Conservation (phyloP, 1,140 invertebrate species). For the Schlechtendalia chinensis region DNA sequence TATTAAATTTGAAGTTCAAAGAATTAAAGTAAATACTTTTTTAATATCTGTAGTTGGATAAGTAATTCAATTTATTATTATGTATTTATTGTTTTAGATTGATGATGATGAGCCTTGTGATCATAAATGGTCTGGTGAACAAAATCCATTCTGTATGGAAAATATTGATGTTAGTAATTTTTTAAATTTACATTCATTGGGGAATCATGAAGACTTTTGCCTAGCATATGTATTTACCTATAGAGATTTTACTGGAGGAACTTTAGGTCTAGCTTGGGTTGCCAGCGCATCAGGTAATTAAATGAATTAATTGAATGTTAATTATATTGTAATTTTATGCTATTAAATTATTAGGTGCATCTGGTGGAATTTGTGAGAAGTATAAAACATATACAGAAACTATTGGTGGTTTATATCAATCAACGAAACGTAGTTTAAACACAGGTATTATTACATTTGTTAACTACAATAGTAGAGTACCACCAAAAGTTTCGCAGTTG, state of each 20-base stretch:
- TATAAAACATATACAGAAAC: slow-evolving; percentile 97
- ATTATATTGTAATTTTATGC: slow-evolving; percentile 16
- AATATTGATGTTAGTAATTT: slow-evolving; percentile 99
- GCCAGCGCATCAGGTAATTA: slow-evolving; percentile 78
- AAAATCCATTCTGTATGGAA: slow-evolving; percentile 92
- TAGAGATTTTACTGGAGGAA: slow-evolving; percentile 93
- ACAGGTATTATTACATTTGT: slow-evolving; percentile 99
- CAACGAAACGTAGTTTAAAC: slow-evolving; percentile 91
- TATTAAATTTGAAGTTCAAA: slow-evolving; percentile 96
- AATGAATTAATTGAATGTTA: neutral
- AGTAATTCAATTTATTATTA: neutral
- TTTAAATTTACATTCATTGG: slow-evolving; percentile 93
- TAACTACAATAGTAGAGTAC: slow-evolving; percentile 96
- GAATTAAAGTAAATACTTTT: slow-evolving; percentile 74
- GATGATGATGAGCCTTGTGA: slow-evolving; percentile 83
- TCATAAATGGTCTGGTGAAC: slow-evolving; percentile 64
- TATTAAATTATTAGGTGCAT: slow-evolving; percentile 70
- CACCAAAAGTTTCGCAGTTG: slow-evolving; percentile 93
- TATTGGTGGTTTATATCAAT: slow-evolving; percentile 86
- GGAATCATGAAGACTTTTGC: slow-evolving; percentile 97
- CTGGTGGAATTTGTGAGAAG: slow-evolving; percentile 97
- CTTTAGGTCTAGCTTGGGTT: slow-evolving; percentile 96
- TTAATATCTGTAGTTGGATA: neutral
- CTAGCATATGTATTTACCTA: slow-evolving; percentile 99
- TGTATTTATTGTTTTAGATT: slow-evolving; percentile 62